Base-by-base conservation (phyloP, 2,888 invertebrate genomes). In the Drosophila colorata region DNA sequence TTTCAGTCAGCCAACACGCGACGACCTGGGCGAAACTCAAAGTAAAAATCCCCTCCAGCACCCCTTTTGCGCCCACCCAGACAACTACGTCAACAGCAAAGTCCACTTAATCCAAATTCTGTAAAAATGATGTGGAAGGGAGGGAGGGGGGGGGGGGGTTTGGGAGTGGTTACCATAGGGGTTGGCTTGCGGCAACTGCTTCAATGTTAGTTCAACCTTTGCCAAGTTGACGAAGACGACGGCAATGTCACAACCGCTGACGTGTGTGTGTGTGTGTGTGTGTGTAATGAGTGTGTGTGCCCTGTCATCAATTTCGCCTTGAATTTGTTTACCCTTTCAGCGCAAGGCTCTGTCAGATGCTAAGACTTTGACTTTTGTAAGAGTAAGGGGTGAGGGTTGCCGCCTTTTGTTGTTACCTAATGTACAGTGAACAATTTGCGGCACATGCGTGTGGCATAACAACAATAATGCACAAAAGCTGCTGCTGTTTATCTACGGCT, bases 61-160 rank as follows among this genome's bases (percentile, higher is more conserved):
- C 1, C 18, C 14, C 6, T 11, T 2, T 18, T 0, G 11, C 8
- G 48, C 25, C 31, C 51, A 35, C n/a, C 40, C 53, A 53, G 53
- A 43, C 61, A 55, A 56, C 66, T 35, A 58, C 74, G 85, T 85
- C 82, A 65, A 87, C 83, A 83, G 83, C 85, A 85, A 83, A 87
- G 83, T 83, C 83, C 85, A 83, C 84, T 84, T 84, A 84, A 84
- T 89, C 89, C 89, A 71, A 87, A 85, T 87, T 84, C 87, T 75
- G 85, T 84, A 85, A 88, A 85, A 33, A 33, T 33, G 11, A 76
- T 78, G 81, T 74, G 48, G 60, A 16, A 13, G n/a, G 44, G 31
- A 2, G 18, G 5, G 23, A 9, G 9, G 28, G 59, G 14, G 9
- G 16, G 25, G 13, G 33, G 28, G 23, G 25, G 35, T 25, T 25